Evolutionary conservation across 2,797 vertebrate genomes (phyloP).

Genomic region (Hapalemur alaotrensis): DNA sequence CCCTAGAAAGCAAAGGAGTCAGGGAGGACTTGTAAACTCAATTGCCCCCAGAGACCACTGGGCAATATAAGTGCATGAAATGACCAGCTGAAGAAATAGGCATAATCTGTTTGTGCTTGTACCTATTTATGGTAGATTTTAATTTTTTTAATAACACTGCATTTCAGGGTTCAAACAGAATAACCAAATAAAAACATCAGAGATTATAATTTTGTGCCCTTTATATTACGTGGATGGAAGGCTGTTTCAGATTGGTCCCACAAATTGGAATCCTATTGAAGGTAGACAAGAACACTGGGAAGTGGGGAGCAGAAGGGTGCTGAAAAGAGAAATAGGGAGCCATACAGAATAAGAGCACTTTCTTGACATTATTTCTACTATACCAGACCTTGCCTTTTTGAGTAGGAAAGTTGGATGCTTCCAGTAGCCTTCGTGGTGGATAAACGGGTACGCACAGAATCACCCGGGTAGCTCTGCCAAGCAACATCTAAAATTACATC

Average conservation of each 20-base stretch:
- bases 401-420: neutral
- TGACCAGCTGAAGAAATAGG: neutral
- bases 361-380: neutral
- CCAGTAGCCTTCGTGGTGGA: neutral
- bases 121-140: neutral
- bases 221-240: neutral
- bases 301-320: neutral
- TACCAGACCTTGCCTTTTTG: neutral
- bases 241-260: neutral
- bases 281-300: neutral
- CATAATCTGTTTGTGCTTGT: neutral
- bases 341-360: neutral
- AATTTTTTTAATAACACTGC: neutral
- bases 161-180: neutral
- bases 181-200: neutral
- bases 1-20: neutral
- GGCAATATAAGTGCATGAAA: neutral
- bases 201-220: neutral
- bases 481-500: neutral
- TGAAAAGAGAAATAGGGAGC: neutral
- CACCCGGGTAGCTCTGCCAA: neutral
- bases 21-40: neutral
- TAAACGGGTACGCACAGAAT: neutral
- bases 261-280: neutral
- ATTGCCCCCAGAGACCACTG: neutral